Evolutionary conservation across 2,113 vertebrate species (phyloP), one percentile per base, ranked within the genome.

Genomic region (Empidonax traillii): DNA sequence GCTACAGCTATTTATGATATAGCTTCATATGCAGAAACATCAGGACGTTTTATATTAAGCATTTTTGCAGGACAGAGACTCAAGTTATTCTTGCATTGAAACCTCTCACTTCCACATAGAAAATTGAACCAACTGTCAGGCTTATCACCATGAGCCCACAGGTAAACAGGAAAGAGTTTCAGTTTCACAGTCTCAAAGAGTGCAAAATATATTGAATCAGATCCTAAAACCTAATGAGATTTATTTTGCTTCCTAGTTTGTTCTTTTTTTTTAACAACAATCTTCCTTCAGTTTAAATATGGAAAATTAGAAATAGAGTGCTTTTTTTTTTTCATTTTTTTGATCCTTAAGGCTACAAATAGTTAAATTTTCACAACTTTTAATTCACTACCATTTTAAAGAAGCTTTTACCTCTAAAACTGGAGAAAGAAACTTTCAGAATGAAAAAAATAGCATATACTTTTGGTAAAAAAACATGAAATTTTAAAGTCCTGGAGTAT

Each of bases 111-210:
- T 94, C 92, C 83, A 90, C 61, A 37, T 67, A 71, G 2, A 81
- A 91, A 84, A 61, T 13, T 72, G 75, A 94, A 92, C 33, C 61
- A 96, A 82, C 92, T 86, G 80, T 68, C 74, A 89, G 27, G 20
- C 44, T 87, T 86, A 47, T 93, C 44, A 71, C 33, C 61, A 47
- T 46, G n/a, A 90, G 37, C 52, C 31, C 72, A 84, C 65, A 93
- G 92, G 65, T 71, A 96, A 95, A 93, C 59, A 95, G 92, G 95
- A 95, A 95, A 73, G 14, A 51, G 35, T 84, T 86, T 89, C 68
- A 92, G 79, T 78, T 65, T 88, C 83, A 69, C 11, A 88, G 63
- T 10, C 61, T 93, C 55, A 88, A 92, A 86, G 51, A 52, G 33
- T 53, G 35, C 39, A 95, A 94, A 95, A 72, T 44, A 31, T 37